These are phyloP conservation scores for Cotesia glomerata DNA, from an alignment of 1,140 invertebrate species.

Conservation along the genomic window DNA sequence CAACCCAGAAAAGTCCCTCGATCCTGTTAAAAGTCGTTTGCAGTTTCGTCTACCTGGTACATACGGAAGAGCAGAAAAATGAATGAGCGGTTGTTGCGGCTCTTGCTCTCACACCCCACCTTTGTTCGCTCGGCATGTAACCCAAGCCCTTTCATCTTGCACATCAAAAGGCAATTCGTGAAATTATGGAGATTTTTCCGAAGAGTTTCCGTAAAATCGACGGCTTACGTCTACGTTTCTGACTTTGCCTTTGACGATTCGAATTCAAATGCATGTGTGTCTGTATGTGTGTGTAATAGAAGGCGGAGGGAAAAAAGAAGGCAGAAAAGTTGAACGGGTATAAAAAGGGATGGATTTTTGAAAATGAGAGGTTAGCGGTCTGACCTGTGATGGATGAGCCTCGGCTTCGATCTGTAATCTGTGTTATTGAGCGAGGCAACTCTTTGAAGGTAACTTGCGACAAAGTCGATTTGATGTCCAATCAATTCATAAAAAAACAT, in stretches of 20 bases:
- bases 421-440: slow-evolving; percentile 5
- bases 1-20: slow-evolving; percentile 32
- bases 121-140: slow-evolving; percentile 21
- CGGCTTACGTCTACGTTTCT: slow-evolving; percentile 24
- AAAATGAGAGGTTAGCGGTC: slow-evolving; percentile 6
- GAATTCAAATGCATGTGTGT: no score
- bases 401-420: slow-evolving; percentile 16
- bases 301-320: not conserved
- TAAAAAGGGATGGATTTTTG: not conserved
- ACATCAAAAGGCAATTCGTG: slow-evolving; percentile 60
- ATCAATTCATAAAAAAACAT: slow-evolving; percentile 25
- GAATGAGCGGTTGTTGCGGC: slow-evolving; percentile 15
- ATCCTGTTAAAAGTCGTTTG: slow-evolving; percentile 37
- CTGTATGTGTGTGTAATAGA: no score
- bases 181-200: slow-evolving; percentile 61
- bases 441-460: not conserved
- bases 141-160: slow-evolving; percentile 54
- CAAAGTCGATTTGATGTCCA: slow-evolving; percentile 16
- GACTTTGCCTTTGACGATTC: slow-evolving; percentile 46
- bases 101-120: slow-evolving; percentile 3
- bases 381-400: slow-evolving; percentile 29
- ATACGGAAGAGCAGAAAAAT: slow-evolving; percentile 8
- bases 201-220: slow-evolving; percentile 54
- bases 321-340: not conserved
- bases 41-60: not conserved